Percentiles rank a stretch among this genome's conserved stretches.
phyloP scores from a whole-genome alignment of 1,140 invertebrate genomes.

The Ganaspis sp. region DNA sequence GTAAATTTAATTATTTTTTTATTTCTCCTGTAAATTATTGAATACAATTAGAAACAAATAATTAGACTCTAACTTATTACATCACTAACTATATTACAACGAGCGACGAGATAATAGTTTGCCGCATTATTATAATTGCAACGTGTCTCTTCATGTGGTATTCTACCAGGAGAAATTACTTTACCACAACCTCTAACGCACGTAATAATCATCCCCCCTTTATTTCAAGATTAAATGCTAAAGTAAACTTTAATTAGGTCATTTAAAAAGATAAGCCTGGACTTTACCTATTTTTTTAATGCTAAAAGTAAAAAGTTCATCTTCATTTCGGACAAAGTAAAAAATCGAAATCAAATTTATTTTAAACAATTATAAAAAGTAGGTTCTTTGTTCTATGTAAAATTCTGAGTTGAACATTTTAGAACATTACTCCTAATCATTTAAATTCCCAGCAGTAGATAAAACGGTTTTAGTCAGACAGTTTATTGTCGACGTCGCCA shows the following conservation, averaged over 20 bases:
- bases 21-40: too few species aligned
- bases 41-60: background rate
- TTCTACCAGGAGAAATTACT: background rate
- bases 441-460: background rate
- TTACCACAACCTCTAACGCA: background rate
- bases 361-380: too few species aligned
- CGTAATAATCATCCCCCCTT: background rate
- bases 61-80: background rate
- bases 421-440: too few species aligned
- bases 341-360: too few species aligned
- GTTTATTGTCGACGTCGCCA: background rate
- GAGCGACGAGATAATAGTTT: constrained; percentile 18
- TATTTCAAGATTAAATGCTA: background rate
- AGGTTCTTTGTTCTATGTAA: too few species aligned
- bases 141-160: background rate
- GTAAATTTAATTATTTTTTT: too few species aligned
- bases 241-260: background rate
- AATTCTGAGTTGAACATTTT: too few species aligned
- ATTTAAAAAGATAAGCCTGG: too few species aligned
- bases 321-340: too few species aligned
- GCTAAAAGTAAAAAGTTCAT: too few species aligned
- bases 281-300: too few species aligned
- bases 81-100: background rate
- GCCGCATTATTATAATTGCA: constrained; percentile 27
- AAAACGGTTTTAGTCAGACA: background rate